These are phyloP conservation scores for Pangasius macronema DNA, from an alignment of 2,797 vertebrate species.

Conservation along the genomic window DNA sequence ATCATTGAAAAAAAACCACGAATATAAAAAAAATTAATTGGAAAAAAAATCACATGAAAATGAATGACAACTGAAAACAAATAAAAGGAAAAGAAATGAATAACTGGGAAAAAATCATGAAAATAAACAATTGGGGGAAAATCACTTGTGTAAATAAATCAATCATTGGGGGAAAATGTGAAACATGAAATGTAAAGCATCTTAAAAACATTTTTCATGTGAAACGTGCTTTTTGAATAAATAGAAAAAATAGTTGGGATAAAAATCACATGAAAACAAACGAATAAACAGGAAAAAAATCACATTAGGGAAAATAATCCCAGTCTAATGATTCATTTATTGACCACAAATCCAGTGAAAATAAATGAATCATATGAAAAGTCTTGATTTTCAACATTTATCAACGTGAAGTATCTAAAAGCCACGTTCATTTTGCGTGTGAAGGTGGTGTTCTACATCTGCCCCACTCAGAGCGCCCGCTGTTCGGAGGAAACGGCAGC, in stretches of 20 bases:
- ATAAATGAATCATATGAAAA: not conserved
- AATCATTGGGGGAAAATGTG: not conserved
- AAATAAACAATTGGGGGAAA: not conserved
- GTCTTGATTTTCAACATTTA: not conserved
- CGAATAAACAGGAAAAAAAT: not conserved
- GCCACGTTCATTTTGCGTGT: too few relatives aligned
- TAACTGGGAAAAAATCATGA: too few relatives aligned
- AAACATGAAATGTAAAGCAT: not conserved
- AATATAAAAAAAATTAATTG: not conserved
- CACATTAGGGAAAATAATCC: not conserved
- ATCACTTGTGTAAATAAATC: not conserved
- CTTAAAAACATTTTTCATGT: not conserved
- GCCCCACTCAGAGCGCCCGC: not conserved
- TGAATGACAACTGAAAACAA: not conserved
- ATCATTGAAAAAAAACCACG: too few relatives aligned
- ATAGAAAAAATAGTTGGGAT: not conserved
- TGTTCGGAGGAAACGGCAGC: constrained; percentile 56
- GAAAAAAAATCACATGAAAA: not conserved
- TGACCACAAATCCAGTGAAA: not conserved
- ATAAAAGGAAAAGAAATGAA: not conserved
- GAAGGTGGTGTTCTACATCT: not conserved
- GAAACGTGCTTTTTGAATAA: not conserved
- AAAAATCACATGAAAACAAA: not conserved
- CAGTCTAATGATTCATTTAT: not conserved
- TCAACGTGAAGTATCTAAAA: not conserved